These are phyloP conservation scores for Drosophila paranaensis DNA, from an alignment of 2,888 invertebrate genomes.

Conservation along the genomic window DNA sequence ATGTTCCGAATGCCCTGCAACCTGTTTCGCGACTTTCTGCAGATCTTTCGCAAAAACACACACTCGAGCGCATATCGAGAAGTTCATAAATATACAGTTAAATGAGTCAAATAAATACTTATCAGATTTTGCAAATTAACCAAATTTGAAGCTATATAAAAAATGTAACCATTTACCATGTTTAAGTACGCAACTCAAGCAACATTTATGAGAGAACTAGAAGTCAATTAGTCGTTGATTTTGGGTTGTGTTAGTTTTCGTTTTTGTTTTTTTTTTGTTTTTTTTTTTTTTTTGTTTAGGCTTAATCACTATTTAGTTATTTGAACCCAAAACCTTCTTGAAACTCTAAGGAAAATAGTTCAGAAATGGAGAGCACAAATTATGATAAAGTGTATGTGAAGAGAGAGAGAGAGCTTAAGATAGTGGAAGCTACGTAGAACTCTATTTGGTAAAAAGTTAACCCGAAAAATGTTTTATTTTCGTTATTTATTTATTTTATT, in stretches of 20 bases:
- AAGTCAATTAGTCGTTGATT: conserved; percentile 47
- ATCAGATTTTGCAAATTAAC: conserved; percentile 74
- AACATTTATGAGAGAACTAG: conserved; percentile 46
- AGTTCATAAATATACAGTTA: conserved; percentile 9
- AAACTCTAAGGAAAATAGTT: conserved; percentile 46
- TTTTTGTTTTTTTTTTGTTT: not conserved
- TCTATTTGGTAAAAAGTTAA: conserved; percentile 59
- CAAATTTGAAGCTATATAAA: conserved; percentile 51
- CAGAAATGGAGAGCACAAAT: conserved; percentile 34
- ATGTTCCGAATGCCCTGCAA: not conserved
- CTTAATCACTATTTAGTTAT: conserved; percentile 27
- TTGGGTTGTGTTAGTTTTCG: conserved; percentile 45
- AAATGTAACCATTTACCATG: conserved; percentile 61
- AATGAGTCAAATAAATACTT: conserved; percentile 39
- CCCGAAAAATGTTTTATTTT: conserved; percentile 85
- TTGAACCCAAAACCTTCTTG: conserved; percentile 54
- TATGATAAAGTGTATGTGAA: conserved; percentile 39
- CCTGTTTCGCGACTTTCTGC: conserved; percentile 46
- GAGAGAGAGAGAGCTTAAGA: conserved; percentile 31
- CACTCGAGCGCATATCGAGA: conserved; percentile 70
- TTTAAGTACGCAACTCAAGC: conserved; percentile 45
- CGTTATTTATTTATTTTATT: conserved; percentile 55
- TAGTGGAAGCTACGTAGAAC: conserved; percentile 36
- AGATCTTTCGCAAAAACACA: conserved; percentile 65
- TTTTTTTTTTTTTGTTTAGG: not conserved